Evolutionary conservation across 2,888 invertebrate genomes (phyloP), one percentile per base, ranked within the genome.

Genomic region (Nomada ruficornis): DNA sequence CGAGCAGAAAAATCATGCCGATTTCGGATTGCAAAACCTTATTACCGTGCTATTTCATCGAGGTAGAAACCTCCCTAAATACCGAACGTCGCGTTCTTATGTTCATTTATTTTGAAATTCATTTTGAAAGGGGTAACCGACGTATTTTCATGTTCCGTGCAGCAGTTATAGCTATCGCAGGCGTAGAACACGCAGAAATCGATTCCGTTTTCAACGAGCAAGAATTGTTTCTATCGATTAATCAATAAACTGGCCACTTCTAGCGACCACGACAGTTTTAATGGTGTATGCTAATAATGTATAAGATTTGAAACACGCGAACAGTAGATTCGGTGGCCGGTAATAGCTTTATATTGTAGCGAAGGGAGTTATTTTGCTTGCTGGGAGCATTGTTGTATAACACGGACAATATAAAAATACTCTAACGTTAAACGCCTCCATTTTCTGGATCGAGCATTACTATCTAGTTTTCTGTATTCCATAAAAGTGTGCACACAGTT

Each of bases 231-330:
- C 55, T 78, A 86, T 89, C 77, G 88, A 86, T 88, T 88, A 86
- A 87, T 89, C 88, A 72, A 90, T 88, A 86, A 73, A 81, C 64
- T 83, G 83, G 62, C 83, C 88, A 77, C 77, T 78, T 74, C 83
- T 82, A 82, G 83, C 77, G 88, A 80, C 85, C 86, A 78, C 68
- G n/a, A 44, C 57, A 64, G 65, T 50, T 60, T 70, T 55, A 23
- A 26, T 64, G 60, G 36, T 20, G 36, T 73, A n/a, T 50, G 55
- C 65, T 71, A 81, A 83, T 82, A 70, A 75, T 57, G 75, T n/a
- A 77, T 55, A 54, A 76, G 86, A 88, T 85, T 85, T 83, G 74
- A 68, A 47, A 64, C 88, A 88, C 88, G 88, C 88, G 55, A 88
- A 65, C 68, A 20, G 64, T 75, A 50, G 50, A 36, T 83, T 70